Base-by-base conservation (phyloP, 2,113 vertebrate species). In the Poeciliopsis retropinna region DNA sequence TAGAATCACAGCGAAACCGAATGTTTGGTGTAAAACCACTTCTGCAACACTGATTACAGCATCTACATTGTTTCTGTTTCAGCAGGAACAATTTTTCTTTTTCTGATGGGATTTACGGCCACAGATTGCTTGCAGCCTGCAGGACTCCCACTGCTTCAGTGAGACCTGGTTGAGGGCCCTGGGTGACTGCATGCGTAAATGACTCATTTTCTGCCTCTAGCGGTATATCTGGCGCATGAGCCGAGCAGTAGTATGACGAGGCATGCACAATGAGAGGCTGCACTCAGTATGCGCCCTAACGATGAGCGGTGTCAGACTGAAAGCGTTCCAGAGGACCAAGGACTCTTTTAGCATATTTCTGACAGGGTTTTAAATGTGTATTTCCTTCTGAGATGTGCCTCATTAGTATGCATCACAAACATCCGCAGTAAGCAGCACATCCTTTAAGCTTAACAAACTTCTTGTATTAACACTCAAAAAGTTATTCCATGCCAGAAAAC, bases 131-230 rank as follows among this genome's bases (percentile, higher is more conserved):
- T 80, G 69, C 67, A 72, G 90, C 78, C 80, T 69, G 64, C 32
- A 31, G 62, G 68, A 62, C 67, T 61, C 37, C 32, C 31, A 25
- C 63, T 12, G 64, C 65, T 85, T 86, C 82, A 75, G 28, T 72
- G 74, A 85, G 83, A 81, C 84, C 81, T 70, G 80, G 86, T 70
- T 79, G 67, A 69, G 75, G 82, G 84, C 78, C 86, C 84, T 73
- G 74, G 87, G 80, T 85, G 88, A 81, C 86, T 70, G 77, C 84
- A 73, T 78, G 81, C 67, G 81, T 73, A 78, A 70, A 64, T 89
- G 89, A 91, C 84, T 90, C 89, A 91, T 89, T 86, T 80, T 73
- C 76, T 72, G 87, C 89, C 85, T 32, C 17, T 2, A 86, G 89
- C 70, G 6, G 31, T 70, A 39, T 73, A 86, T 87, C 85, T 82